A percentile compares a stretch with the other conserved stretches of the same genome.
These are phyloP conservation scores for Alentia gelatinosa DNA, from an alignment of 2,888 invertebrate species.

Conservation along the genomic window DNA sequence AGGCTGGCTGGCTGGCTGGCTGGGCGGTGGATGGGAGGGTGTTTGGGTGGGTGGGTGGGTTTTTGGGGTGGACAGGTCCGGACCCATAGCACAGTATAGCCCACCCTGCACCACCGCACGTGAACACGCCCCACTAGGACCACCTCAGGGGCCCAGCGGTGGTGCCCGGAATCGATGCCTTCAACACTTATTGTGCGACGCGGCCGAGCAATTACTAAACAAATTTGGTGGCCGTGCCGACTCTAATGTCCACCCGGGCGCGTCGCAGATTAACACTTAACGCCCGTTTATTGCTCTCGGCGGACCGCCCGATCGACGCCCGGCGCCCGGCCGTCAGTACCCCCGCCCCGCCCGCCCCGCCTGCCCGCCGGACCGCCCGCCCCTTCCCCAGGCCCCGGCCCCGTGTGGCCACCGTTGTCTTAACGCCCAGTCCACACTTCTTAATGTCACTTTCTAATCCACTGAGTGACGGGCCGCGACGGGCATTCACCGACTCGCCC, in stretches of 20 bases:
- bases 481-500: background rate
- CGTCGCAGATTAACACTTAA: slow-evolving; percentile 41
- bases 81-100: background rate
- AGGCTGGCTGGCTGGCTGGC: background rate
- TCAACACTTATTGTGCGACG: slow-evolving; percentile 46
- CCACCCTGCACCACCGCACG: background rate
- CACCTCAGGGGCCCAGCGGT: background rate
- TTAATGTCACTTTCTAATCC: slow-evolving; percentile 52
- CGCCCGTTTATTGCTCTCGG: slow-evolving; percentile 25
- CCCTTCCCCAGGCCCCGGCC: background rate
- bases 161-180: slow-evolving; percentile 30
- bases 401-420: slow-evolving; percentile 10
- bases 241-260: slow-evolving; percentile 17
- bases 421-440: slow-evolving; percentile 31
- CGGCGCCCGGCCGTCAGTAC: background rate
- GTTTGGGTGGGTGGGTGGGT: background rate
- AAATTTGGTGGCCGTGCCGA: slow-evolving; percentile 46
- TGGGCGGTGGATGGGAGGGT: no score
- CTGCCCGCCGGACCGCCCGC: background rate
- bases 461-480: slow-evolving; percentile 25
- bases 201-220: slow-evolving; percentile 48
- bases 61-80: background rate
- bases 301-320: background rate
- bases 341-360: background rate
- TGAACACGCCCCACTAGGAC: background rate